Percentiles rank a stretch among this genome's conserved stretches.
Evolutionary conservation across 1,140 invertebrate genomes (phyloP).

Genomic region (Drosophila aff.): DNA sequence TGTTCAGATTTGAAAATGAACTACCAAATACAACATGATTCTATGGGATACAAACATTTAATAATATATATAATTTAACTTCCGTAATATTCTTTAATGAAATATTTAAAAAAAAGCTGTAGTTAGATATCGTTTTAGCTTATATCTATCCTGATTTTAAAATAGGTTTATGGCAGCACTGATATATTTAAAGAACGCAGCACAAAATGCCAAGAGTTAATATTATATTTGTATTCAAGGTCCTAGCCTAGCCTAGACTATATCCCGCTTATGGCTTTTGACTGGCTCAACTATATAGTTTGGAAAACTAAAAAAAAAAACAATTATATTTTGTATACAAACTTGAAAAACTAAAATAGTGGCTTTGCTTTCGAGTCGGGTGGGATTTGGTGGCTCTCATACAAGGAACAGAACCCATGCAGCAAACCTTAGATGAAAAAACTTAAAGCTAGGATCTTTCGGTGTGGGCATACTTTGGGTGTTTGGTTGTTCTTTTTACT

Average conservation of each 20-base stretch:
- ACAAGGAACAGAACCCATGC: constrained; percentile 58
- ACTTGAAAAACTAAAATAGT: constrained; percentile 21
- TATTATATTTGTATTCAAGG: constrained; percentile 6
- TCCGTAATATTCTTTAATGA: not conserved
- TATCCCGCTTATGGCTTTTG: constrained; percentile 12
- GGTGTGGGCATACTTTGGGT: constrained; percentile 52
- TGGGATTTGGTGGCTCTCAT: constrained; percentile 23
- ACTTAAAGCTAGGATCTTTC: constrained; percentile 34
- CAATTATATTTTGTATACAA: constrained; percentile 2
- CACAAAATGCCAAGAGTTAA: constrained; percentile 2
- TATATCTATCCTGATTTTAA: not conserved
- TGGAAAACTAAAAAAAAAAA: constrained; percentile 14
- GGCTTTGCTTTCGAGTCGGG: constrained; percentile 25
- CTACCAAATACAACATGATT: too few relatives aligned
- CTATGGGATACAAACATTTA: too few relatives aligned
- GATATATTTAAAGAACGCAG: constrained; percentile 18
- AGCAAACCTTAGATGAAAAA: constrained; percentile 50
- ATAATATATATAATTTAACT: too few relatives aligned
- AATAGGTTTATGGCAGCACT: constrained; percentile 9
- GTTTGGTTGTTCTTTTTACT: not conserved
- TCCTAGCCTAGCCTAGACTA: constrained; percentile 37
- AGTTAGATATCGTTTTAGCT: too few relatives aligned
- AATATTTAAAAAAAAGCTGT: not conserved
- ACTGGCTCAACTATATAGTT: constrained; percentile 10
- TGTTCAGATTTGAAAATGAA: too few relatives aligned